A percentile compares a stretch with the other conserved stretches of the same genome.
phyloP scores from a whole-genome alignment of 2,888 invertebrate species.

The Julus scandinavius region DNA sequence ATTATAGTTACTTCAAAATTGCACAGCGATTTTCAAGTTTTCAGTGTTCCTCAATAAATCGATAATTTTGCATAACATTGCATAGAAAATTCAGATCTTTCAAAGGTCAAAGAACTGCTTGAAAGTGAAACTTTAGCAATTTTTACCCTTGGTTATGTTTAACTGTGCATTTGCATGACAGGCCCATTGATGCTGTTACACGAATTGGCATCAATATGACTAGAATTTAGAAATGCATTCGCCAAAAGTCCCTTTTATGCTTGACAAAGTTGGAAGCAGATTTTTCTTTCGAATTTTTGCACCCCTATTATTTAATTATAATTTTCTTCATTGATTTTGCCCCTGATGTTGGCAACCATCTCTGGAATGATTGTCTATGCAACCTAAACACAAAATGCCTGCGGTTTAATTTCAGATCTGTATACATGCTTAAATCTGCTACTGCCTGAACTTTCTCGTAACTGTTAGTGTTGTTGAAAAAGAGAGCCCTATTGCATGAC shows the following conservation, averaged over 20 bases:
- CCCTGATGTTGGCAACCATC: not conserved
- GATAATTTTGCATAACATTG: not conserved
- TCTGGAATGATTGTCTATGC: constrained; percentile 1
- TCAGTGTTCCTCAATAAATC: not conserved
- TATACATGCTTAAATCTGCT: not conserved
- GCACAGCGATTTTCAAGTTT: not conserved
- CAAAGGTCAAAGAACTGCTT: not conserved
- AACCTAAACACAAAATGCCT: constrained; percentile 37
- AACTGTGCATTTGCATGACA: not conserved
- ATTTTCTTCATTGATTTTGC: not conserved
- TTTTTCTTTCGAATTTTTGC: not conserved
- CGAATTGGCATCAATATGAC: not conserved
- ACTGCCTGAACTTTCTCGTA: not conserved
- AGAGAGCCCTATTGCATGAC: constrained; percentile 34
- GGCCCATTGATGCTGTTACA: not conserved
- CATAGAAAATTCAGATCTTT: not conserved
- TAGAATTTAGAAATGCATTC: constrained; percentile 4
- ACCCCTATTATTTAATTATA: not conserved
- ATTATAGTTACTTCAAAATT: too few species aligned
- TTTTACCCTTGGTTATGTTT: not conserved
- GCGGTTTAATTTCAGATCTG: not conserved
- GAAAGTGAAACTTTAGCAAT: not conserved
- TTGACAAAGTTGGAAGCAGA: not conserved
- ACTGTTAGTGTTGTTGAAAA: not conserved
- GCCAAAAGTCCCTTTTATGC: not conserved